Conservation (phyloP, 2,113 vertebrate genomes). For the Chrysochloris asiatica region DNA sequence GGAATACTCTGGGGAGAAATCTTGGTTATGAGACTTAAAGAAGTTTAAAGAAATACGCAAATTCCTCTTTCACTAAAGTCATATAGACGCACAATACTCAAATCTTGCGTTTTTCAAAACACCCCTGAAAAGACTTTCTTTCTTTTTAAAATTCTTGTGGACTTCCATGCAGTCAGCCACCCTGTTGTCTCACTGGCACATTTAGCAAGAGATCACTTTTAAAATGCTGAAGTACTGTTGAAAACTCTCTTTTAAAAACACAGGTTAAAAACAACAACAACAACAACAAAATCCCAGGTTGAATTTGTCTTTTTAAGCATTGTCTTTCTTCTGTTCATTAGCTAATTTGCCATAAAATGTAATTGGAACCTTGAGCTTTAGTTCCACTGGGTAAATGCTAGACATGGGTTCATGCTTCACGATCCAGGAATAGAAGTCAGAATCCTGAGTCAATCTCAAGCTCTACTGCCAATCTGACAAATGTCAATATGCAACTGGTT, state of each 20-base stretch:
- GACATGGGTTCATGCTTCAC: not conserved
- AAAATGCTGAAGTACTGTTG: not conserved
- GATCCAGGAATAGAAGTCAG: not conserved
- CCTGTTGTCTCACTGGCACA: not conserved
- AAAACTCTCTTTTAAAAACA: not conserved
- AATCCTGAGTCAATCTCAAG: not conserved
- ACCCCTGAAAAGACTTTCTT: not conserved
- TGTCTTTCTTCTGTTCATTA: not conserved
- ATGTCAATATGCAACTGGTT: not conserved
- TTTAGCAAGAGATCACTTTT: not conserved
- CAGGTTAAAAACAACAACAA: too few relatives aligned
- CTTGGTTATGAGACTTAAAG: not conserved
- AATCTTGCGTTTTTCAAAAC: not conserved
- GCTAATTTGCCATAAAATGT: not conserved
- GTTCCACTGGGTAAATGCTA: not conserved
- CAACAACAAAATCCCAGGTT: not conserved
- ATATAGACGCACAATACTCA: not conserved
- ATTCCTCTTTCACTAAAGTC: not conserved
- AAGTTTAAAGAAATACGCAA: not conserved
- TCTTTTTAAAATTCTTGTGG: not conserved
- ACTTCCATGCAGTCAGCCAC: not conserved
- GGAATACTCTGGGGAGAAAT: not conserved
- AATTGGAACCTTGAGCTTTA: not conserved
- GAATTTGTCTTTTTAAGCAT: not conserved
- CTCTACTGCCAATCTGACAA: not conserved